Evolutionary conservation across 2,797 vertebrate genomes (phyloP).

Genomic region (Glyptemys insculpta): DNA sequence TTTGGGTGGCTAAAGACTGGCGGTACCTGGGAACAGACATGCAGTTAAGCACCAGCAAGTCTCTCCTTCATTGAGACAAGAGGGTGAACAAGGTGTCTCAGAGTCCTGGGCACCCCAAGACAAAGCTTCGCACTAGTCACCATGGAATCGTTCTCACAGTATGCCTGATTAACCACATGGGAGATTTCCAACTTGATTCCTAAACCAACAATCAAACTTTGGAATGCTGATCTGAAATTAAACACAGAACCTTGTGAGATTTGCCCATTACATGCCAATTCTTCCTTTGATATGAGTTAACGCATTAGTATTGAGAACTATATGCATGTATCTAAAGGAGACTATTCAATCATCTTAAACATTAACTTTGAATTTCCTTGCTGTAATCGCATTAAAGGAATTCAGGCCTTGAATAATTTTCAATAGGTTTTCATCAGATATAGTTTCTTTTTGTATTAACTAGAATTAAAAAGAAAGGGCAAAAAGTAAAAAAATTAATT

Average conservation of each 20-base stretch:
- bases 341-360: slow-evolving; percentile 26
- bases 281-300: slow-evolving; percentile 24
- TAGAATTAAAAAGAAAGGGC: not conserved
- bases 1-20: not conserved
- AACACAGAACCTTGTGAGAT: slow-evolving; percentile 32
- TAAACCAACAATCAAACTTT: slow-evolving; percentile 39
- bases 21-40: not conserved
- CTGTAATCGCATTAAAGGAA: slow-evolving; percentile 20
- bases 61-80: too few species aligned
- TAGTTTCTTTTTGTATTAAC: not conserved
- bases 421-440: not conserved
- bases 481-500: not conserved
- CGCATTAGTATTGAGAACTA: not conserved
- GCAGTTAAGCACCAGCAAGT: too few species aligned
- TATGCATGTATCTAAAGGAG: slow-evolving; percentile 9
- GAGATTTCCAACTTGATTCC: slow-evolving; percentile 28
- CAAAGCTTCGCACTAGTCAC: not conserved
- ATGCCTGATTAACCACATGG: not conserved
- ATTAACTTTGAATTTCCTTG: not conserved
- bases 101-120: not conserved
- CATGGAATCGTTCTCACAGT: not conserved
- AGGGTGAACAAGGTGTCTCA: too few species aligned
- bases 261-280: slow-evolving; percentile 49
- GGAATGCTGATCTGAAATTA: slow-evolving; percentile 38
- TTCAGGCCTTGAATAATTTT: not conserved